These are phyloP conservation scores for Pogonocherus hispidulus DNA, from an alignment of 2,888 invertebrate species.

Conservation along the genomic window DNA sequence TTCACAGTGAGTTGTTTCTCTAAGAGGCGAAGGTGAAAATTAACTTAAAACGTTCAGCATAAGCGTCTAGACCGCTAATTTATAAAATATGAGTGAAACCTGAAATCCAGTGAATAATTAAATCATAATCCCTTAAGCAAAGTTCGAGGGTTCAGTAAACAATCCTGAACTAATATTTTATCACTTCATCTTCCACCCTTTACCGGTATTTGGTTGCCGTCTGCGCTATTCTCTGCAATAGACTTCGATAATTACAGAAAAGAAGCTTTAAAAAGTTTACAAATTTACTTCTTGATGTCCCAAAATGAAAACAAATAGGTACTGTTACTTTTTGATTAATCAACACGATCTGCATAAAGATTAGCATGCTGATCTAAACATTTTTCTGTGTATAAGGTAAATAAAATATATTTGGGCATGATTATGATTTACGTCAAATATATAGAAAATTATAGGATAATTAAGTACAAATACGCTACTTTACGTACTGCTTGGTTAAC, in stretches of 20 bases:
- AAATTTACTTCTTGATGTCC: too few relatives aligned
- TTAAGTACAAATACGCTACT: too few relatives aligned
- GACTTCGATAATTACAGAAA: background rate
- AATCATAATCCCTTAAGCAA: constrained; percentile 21
- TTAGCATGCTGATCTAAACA: too few relatives aligned
- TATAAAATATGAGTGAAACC: constrained; percentile 10
- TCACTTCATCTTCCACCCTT: constrained; percentile 14
- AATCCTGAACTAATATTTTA: constrained; percentile 33
- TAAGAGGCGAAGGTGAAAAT: background rate
- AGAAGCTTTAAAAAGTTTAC: background rate
- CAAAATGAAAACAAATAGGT: too few relatives aligned
- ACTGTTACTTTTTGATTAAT: too few relatives aligned
- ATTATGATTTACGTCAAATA: too few relatives aligned
- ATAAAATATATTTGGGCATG: too few relatives aligned
- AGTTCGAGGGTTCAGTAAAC: constrained; percentile 29
- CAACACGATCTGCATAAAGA: too few relatives aligned
- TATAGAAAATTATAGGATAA: too few relatives aligned
- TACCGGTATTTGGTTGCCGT: constrained; percentile 12
- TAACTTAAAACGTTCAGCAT: background rate
- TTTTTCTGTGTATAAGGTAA: too few relatives aligned
- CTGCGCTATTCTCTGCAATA: constrained; percentile 1
- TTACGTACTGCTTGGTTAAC: too few relatives aligned
- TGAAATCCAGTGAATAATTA: constrained; percentile 22
- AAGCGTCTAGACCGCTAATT: constrained; percentile 4
- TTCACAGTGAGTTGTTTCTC: background rate